Evolutionary conservation across 1,140 invertebrate genomes (phyloP), one percentile per base, ranked within the genome.

Genomic region (Rhopalosiphum padi): DNA sequence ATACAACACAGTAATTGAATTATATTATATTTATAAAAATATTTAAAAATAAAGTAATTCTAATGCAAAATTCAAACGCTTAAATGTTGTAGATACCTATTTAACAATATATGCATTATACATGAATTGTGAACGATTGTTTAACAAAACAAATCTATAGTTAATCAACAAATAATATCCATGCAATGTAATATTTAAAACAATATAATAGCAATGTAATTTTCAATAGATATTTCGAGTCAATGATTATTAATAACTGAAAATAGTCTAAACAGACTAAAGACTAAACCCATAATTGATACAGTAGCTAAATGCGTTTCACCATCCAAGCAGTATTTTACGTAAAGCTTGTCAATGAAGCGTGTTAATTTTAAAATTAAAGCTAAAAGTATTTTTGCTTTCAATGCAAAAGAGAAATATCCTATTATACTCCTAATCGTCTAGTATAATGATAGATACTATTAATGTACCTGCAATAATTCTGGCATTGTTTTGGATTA

Each of bases 121-220:
- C 55, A 9, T 11, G 55, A 30, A 60, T 55, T 60, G 55, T 11
- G 25, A 30, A 60, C 25, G 55, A 30, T 30, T 68, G 25, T 68
- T 68, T 68, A 4, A 15, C 60, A 68, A 68, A 68, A 68, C 25
- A 68, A 68, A 68, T 68, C 11, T 15, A 68, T 60, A 30, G 60
- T n/a, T 68, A 82, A 37, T 85, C 8, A 37, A 23, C 37, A 85
- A 87, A 87, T 86, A 87, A 87, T 48, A n/a, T n/a, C 11, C 43
- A 22, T 46, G 15, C 25, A 48, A n/a, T 30, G 30, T 48, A n/a
- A 46, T n/a, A n/a, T 6, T 87, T 30, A 48, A 87, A 87, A 87
- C 43, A 87, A 85, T 85, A 85, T 82, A 82, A 85, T 85, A 48
- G 25, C 30, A 87, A 48, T 48, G 43, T 87, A 87, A 87, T 87